Evolutionary conservation across 2,797 vertebrate genomes (phyloP).

Genomic region (Phoebastria nigripes): DNA sequence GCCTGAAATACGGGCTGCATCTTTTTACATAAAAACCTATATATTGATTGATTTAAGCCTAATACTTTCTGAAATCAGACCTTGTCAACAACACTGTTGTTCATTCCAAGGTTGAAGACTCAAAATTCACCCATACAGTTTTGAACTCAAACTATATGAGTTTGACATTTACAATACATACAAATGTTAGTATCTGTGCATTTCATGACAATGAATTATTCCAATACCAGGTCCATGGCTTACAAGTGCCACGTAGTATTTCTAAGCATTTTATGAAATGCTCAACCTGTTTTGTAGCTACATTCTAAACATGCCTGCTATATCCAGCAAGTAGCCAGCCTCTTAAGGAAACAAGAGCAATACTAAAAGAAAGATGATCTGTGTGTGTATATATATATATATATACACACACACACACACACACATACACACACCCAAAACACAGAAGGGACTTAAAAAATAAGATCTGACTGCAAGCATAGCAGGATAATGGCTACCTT

Average conservation of each 20-base stretch:
- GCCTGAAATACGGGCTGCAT: neutral
- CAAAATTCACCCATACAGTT: neutral
- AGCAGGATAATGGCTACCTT: neutral
- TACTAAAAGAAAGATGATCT: neutral
- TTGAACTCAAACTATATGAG: neutral
- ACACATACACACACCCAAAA: neutral
- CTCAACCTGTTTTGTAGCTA: neutral
- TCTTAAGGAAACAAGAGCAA: neutral
- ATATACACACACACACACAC: no score
- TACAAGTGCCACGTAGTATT: neutral
- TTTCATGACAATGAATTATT: neutral
- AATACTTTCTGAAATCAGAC: neutral
- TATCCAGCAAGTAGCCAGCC: neutral
- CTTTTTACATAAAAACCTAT: neutral
- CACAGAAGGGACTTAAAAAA: neutral
- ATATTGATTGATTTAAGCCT: neutral
- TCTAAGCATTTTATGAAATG: neutral
- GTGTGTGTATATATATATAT: no score
- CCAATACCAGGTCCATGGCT: neutral
- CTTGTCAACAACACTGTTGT: neutral
- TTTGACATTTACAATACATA: neutral
- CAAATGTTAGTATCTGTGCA: fast-evolving
- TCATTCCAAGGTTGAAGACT: neutral
- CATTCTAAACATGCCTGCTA: neutral
- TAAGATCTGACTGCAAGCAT: neutral